These are phyloP conservation scores for Tapirus indicus DNA, from an alignment of 2,797 vertebrate genomes.

Conservation along the genomic window DNA sequence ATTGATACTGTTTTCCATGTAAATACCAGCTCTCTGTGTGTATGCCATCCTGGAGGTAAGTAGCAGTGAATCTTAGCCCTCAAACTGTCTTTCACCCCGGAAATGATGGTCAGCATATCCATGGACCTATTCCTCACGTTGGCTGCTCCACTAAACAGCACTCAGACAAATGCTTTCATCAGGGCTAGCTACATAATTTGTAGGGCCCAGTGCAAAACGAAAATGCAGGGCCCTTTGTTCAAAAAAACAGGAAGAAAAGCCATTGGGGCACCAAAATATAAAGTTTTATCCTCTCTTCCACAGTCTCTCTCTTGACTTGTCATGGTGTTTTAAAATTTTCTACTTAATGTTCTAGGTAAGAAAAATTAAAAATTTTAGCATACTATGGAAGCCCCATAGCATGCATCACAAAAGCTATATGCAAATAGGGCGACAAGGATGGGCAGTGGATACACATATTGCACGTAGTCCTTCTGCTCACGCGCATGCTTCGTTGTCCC, in stretches of 20 bases:
- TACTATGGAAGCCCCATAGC: neutral
- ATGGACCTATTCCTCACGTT: neutral
- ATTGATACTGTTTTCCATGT: neutral
- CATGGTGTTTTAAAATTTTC: neutral
- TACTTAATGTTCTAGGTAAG: neutral
- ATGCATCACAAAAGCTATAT: neutral
- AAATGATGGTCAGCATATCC: neutral
- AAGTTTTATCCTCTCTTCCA: conserved; percentile 14
- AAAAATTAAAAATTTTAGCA: neutral
- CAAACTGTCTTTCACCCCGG: neutral
- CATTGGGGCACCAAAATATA: neutral
- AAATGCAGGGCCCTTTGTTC: neutral
- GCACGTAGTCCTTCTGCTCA: neutral
- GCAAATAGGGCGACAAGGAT: accelerated
- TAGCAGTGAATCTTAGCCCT: neutral
- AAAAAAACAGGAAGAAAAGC: neutral
- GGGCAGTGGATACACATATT: accelerated
- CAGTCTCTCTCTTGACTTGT: neutral
- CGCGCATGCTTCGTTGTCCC: accelerated
- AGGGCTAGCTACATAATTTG: neutral
- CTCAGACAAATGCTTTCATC: neutral
- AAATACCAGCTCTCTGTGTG: neutral
- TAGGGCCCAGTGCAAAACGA: neutral
- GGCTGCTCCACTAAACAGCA: neutral
- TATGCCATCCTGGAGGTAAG: neutral